Percentiles rank a stretch among this genome's conserved stretches.
Conservation (phyloP, 1,140 invertebrate species). For the Vanessa tameamea region DNA sequence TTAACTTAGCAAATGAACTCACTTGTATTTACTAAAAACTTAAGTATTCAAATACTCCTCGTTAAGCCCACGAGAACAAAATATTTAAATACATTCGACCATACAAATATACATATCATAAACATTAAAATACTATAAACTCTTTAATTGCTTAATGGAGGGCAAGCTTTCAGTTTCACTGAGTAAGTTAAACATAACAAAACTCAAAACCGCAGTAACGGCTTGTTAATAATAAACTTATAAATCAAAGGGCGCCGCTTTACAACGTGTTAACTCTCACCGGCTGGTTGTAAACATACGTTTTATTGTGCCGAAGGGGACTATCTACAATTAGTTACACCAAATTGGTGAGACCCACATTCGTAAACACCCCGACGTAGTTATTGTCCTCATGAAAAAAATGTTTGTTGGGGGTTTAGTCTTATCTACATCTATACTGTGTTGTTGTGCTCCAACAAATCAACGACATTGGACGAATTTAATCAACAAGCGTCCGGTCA, state of each 20-base stretch:
- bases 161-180: constrained; percentile 9
- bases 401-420: not conserved
- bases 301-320: constrained; percentile 33
- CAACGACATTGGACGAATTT: too few species aligned
- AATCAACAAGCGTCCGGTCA: too few species aligned
- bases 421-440: too few species aligned
- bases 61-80: not conserved
- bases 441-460: too few species aligned
- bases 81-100: constrained; percentile 1
- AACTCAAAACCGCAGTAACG: constrained; percentile 31
- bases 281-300: constrained; percentile 26
- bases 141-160: not conserved
- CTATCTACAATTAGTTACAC: constrained; percentile 28
- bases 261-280: constrained; percentile 55
- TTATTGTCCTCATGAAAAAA: constrained; percentile 13
- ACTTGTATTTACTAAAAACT: not conserved
- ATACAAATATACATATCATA: not conserved
- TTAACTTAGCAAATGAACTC: too few species aligned
- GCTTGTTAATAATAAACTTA: constrained; percentile 51
- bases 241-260: constrained; percentile 57
- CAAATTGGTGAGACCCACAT: constrained; percentile 15
- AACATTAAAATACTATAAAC: constrained; percentile 10
- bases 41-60: not conserved
- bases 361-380: not conserved
- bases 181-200: constrained; percentile 24